Evolutionary conservation across 2,797 vertebrate genomes (phyloP).

Genomic region (Myotis pilosus): DNA sequence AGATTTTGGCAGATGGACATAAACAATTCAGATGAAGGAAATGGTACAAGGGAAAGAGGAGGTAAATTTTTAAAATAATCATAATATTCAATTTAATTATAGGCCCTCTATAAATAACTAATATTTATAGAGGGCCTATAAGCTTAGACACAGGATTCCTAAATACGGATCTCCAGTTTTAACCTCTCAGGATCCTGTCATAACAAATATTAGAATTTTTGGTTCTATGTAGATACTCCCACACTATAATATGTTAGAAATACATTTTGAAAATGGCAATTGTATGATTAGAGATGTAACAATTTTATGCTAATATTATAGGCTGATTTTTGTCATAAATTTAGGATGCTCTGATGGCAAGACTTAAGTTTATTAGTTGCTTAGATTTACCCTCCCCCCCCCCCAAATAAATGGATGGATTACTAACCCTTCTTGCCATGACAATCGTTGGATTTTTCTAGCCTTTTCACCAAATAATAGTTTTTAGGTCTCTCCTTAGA

Average conservation of each 20-base stretch:
- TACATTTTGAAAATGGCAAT: conserved; percentile 38
- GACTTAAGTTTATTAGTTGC: conserved; percentile 14
- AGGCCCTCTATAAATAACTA: not conserved
- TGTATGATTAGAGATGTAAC: not conserved
- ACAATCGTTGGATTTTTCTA: conserved; percentile 64
- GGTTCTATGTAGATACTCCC: not conserved
- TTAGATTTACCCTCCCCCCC: conserved; percentile 19
- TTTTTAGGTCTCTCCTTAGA: conserved; percentile 69
- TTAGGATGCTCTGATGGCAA: not conserved
- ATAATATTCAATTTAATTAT: too few species aligned
- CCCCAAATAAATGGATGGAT: conserved; percentile 56
- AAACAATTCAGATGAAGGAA: not conserved
- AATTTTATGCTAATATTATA: not conserved
- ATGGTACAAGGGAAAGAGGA: not conserved
- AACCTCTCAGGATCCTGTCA: not conserved
- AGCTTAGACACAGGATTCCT: not conserved
- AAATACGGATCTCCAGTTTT: not conserved
- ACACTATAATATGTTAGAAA: not conserved
- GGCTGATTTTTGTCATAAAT: conserved; percentile 23
- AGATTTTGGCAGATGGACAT: not conserved
- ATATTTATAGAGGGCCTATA: not conserved
- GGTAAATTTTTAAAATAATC: not conserved
- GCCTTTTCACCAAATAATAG: conserved; percentile 69
- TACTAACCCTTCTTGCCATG: conserved; percentile 58
- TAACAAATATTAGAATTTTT: not conserved